Evolutionary conservation across 1,140 invertebrate genomes (phyloP).

Genomic region (Matsumurasca onukii): DNA sequence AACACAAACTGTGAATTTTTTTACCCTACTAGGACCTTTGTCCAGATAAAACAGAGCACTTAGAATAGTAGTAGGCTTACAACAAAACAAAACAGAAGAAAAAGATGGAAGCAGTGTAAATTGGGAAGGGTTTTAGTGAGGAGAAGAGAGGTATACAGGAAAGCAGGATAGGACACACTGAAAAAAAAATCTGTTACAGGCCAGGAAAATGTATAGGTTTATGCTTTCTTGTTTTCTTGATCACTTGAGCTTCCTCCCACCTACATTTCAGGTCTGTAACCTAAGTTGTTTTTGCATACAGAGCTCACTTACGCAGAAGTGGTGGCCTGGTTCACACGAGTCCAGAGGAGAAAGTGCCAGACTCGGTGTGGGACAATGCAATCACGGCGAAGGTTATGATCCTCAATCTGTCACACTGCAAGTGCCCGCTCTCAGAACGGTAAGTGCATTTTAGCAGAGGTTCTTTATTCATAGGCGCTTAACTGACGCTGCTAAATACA

Average conservation of each 20-base stretch:
- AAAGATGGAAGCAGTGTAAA: too few relatives aligned
- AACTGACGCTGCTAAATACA: too few relatives aligned
- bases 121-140: too few relatives aligned
- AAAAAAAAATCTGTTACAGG: neutral
- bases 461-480: too few relatives aligned
- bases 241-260: too few relatives aligned
- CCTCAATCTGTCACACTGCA: constrained; percentile 14
- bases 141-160: neutral
- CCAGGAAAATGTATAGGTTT: neutral
- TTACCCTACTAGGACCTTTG: too few relatives aligned
- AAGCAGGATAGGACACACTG: neutral
- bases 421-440: neutral
- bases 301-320: constrained; percentile 7
- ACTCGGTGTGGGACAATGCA: constrained; percentile 8
- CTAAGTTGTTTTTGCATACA: neutral
- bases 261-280: neutral
- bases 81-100: too few relatives aligned
- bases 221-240: neutral
- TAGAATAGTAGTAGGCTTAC: too few relatives aligned
- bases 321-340: constrained; percentile 4
- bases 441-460: too few relatives aligned
- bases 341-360: neutral
- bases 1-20: too few relatives aligned
- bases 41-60: too few relatives aligned
- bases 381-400: neutral